Evolutionary conservation across 2,797 vertebrate genomes (phyloP), one percentile per base, ranked within the genome.

Genomic region (Parauchenoglanis punctatus): DNA sequence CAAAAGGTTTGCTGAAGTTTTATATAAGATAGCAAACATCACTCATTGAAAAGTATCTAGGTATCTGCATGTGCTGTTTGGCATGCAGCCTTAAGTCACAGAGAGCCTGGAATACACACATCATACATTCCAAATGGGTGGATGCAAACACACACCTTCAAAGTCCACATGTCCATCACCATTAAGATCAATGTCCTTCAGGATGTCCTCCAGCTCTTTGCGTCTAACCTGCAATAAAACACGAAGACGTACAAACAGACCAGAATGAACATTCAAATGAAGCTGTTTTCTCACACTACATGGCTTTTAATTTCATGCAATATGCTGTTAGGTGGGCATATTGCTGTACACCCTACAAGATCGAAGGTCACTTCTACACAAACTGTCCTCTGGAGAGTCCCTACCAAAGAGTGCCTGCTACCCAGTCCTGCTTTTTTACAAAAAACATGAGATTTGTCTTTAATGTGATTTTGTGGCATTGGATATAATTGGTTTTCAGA

Each of bases 141-240:
- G 40, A 73, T 8, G 68, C 31, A 73, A 54, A 80, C 13, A 75
- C 93, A 95, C 94, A 99, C 98, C 98, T 98, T 99, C 98, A 92
- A 99, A 99, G 94, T 99, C 98, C 52, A 99, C 98, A 4, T 97
- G 97, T 68, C 98, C 98, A 2, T 99, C 98, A 88, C 98, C 98
- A 0, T 99, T 99, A 86, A 99, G 96, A 92, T 99, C 98, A 84
- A 99, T 99, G 18, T 99, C 98, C 84, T 97, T 95, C 85, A 99
- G 95, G 90, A 99, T 99, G 90, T 99, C 98, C 90, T 99, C 98
- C 83, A 99, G 97, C 81, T 99, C 98, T 93, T 97, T 95, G 92
- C 99, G 98, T 83, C 98, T 97, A 87, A 99, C 97, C 96, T 96
- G 84, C 17, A 20, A 56, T 80, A 7, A 23, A 77, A 75, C 49